Base-by-base conservation (phyloP, 2,888 invertebrate species). In the Dendrolimus pini region DNA sequence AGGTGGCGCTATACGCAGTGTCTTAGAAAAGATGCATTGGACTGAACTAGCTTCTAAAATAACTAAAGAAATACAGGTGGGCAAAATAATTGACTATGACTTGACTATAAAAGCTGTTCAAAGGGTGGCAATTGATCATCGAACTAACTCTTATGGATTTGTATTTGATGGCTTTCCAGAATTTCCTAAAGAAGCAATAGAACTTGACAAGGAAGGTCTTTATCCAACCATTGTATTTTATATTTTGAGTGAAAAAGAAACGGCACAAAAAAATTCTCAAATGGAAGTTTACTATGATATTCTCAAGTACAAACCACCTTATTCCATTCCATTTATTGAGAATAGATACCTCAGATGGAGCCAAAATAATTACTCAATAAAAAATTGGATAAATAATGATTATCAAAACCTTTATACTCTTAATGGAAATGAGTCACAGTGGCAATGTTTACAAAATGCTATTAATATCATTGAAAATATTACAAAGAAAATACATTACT, bases 161-260 rank as follows among this genome's bases (percentile, higher is more conserved):
- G 75, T 94, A 12, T 83, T 93, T 58, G 94, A 94, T 70, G 94
- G 94, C 1, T 92, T 93, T 74, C 94, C 93, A 7, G 81, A 85
- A 58, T 80, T 78, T 30, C 77, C 88, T n/a, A 70, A 80, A 54
- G 92, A 93, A 74, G 83, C 91, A 10, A 79, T 82, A 64, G 82
- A 89, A 65, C 73, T 94, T 18, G 77, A 81, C 6, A 84, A 82
- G 64, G 60, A 85, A 30, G 92, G 92, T 41, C 69, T 94, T n/a
- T 89, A 92, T 60, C 94, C 94, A 0, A 85, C 90, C 72, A 71
- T 93, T 55, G 79, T 93, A 7, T 78, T 94, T 55, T 91, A 94
- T 71, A 71, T 94, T 13, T 70, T 79, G 56, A 78, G 88, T 9
- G 70, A 77, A 52, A 72, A 80, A 61, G 67, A 78, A 0, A 83